A percentile compares a stretch with the other conserved stretches of the same genome.
Conservation (phyloP, 1,140 invertebrate species). For the Drosophila subobscura region DNA sequence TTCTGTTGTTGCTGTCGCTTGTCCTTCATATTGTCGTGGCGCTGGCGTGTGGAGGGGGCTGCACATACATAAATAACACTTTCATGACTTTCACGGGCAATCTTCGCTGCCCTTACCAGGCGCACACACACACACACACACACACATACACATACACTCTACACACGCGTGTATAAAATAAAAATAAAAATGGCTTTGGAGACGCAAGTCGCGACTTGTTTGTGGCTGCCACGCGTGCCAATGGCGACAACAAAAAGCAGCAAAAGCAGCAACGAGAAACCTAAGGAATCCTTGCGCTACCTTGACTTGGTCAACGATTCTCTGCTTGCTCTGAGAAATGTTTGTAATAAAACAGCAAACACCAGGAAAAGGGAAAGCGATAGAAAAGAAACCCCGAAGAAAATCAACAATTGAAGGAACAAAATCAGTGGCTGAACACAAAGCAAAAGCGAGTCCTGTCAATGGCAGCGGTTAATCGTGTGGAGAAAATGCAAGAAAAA, state of each 20-base stretch:
- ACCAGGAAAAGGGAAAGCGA: too few relatives aligned
- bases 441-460: too few relatives aligned
- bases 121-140: not conserved
- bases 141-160: slow-evolving; percentile 13
- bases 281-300: not conserved
- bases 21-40: slow-evolving; percentile 4
- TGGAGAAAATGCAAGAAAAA: slow-evolving; percentile 1
- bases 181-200: slow-evolving; percentile 38
- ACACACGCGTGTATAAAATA: slow-evolving; percentile 17
- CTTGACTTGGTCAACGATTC: slow-evolving; percentile 7
- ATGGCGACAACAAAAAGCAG: slow-evolving; percentile 26
- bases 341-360: too few relatives aligned
- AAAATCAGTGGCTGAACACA: not conserved
- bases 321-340: not conserved
- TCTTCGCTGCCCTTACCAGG: slow-evolving; percentile 3
- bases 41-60: slow-evolving; percentile 1
- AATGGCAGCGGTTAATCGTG: too few relatives aligned
- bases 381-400: too few relatives aligned
- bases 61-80: slow-evolving; percentile 63
- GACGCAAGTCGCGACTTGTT: slow-evolving; percentile 66
- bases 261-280: not conserved
- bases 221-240: slow-evolving; percentile 59
- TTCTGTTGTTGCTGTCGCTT: slow-evolving; percentile 26
- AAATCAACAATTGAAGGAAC: slow-evolving; percentile 3
- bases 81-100: slow-evolving; percentile 53